Percentiles rank a stretch among this genome's conserved stretches.
These are phyloP conservation scores for Plebejus argus DNA, from an alignment of 2,888 invertebrate genomes.

Conservation along the genomic window DNA sequence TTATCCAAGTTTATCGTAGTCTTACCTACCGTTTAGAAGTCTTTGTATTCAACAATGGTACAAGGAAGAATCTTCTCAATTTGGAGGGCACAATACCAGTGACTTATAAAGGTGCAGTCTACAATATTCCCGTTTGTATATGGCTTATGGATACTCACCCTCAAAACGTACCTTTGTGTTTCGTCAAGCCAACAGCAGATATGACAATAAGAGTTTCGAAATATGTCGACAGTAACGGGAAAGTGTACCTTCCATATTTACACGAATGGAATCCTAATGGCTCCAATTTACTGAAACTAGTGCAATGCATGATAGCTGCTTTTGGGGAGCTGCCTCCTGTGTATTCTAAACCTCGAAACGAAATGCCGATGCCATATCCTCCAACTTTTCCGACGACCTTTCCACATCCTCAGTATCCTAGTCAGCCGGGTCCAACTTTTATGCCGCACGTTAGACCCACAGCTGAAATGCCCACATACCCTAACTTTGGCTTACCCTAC, in stretches of 20 bases:
- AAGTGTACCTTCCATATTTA: conserved; percentile 97
- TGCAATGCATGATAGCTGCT: conserved; percentile 94
- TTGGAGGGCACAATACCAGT: conserved; percentile 97
- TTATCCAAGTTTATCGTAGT: conserved; percentile 71
- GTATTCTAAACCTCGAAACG: conserved; percentile 86
- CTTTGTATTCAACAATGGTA: conserved; percentile 94
- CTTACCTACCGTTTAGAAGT: conserved; percentile 71
- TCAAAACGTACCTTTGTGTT: conserved; percentile 96
- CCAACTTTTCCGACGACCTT: conserved; percentile 66
- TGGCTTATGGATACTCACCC: conserved; percentile 99
- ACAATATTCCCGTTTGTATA: conserved; percentile 98
- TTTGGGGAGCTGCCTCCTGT: conserved; percentile 98
- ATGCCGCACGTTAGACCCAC: conserved; percentile 50
- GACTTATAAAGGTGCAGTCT: conserved; percentile 91
- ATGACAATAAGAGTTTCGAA: conserved; percentile 98
- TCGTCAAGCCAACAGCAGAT: conserved; percentile 95
- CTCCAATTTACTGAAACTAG: conserved; percentile 93
- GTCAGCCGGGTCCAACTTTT: conserved; percentile 61
- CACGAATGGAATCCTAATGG: conserved; percentile 93
- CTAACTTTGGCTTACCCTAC: conserved; percentile 71
- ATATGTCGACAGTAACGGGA: conserved; percentile 97
- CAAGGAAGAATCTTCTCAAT: conserved; percentile 88
- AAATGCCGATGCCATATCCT: conserved; percentile 82
- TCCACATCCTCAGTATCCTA: conserved; percentile 67
- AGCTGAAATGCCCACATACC: conserved; percentile 75